These are phyloP conservation scores for Diadema setosum DNA, from an alignment of 35 echinoderm and acorn worm species.

Conservation along the genomic window DNA sequence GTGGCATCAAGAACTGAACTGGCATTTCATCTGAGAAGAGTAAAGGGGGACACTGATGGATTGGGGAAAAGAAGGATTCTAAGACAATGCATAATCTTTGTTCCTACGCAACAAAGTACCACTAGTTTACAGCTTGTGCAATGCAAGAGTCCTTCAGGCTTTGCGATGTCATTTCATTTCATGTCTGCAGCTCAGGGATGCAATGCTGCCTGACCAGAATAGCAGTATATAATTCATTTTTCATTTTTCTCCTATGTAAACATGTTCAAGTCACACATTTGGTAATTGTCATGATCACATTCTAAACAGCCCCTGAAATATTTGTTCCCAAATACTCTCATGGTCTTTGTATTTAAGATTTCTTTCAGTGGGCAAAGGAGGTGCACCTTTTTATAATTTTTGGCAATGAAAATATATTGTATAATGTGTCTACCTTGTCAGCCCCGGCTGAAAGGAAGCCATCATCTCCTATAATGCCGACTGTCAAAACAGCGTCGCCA, in stretches of 20 bases:
- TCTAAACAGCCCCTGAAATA: not conserved
- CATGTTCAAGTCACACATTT: too few species aligned
- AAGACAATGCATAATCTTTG: too few species aligned
- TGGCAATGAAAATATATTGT: not conserved
- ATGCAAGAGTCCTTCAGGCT: too few species aligned
- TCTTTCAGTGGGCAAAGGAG: not conserved
- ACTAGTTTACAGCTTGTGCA: too few species aligned
- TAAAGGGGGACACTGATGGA: too few species aligned
- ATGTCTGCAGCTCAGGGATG: too few species aligned
- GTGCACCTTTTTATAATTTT: not conserved
- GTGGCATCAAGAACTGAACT: not conserved
- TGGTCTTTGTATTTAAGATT: not conserved
- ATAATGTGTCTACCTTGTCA: constrained; percentile 44
- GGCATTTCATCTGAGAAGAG: not conserved
- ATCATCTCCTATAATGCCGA: constrained; percentile 29
- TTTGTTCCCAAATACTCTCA: not conserved
- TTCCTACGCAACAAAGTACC: too few species aligned
- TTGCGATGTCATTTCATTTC: too few species aligned
- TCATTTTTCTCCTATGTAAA: too few species aligned
- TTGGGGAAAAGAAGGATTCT: too few species aligned
- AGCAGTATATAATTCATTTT: too few species aligned
- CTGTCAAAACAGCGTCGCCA: constrained; percentile 38
- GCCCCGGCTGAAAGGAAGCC: constrained; percentile 54
- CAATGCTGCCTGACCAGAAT: too few species aligned
- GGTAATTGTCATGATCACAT: not conserved